phyloP scores from a whole-genome alignment of 1,140 invertebrate species.

The Drosophila leontia region DNA sequence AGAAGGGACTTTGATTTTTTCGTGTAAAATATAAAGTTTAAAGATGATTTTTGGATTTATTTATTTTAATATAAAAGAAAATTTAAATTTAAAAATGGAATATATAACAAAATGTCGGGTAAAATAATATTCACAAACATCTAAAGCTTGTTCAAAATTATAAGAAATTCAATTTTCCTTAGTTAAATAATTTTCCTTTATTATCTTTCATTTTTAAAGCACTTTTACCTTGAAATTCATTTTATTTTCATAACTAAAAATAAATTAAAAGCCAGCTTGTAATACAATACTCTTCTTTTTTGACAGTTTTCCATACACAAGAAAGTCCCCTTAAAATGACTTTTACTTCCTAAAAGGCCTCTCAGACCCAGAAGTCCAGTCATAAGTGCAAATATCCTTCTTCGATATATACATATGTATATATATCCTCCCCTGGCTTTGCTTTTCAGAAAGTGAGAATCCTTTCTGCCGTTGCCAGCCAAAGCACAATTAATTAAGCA shows the following conservation, averaged over 20 bases:
- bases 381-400: slow-evolving; percentile 21
- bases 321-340: background rate
- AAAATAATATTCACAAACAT: background rate
- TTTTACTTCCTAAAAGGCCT: background rate
- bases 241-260: no score
- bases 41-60: background rate
- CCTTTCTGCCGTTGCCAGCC: slow-evolving; percentile 46
- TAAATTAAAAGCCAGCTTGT: no score
- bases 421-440: slow-evolving; percentile 8
- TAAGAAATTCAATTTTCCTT: no score
- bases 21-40: background rate
- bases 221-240: no score
- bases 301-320: no score
- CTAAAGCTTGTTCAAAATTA: background rate
- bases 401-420: slow-evolving; percentile 4
- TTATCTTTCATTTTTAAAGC: no score
- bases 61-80: no score
- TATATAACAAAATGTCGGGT: no score
- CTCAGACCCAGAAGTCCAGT: background rate
- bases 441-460: slow-evolving; percentile 20
- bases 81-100: no score
- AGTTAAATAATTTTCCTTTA: no score
- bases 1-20: background rate
- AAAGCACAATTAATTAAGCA: slow-evolving; percentile 78
- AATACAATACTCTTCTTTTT: no score